These are phyloP conservation scores for Lottia gigantea DNA, from an alignment of 2,888 invertebrate species.

Conservation along the genomic window DNA sequence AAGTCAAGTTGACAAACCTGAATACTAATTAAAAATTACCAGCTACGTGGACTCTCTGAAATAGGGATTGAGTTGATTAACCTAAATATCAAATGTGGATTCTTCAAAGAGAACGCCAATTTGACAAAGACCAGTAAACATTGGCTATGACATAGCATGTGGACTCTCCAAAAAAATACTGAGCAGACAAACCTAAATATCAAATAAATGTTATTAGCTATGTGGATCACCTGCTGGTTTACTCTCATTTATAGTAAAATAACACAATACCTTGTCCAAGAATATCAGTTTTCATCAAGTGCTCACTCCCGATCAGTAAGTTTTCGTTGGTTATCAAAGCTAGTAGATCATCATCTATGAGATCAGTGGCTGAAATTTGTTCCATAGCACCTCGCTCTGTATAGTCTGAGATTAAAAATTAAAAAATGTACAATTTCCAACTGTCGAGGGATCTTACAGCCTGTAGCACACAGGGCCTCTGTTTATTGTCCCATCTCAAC, in stretches of 20 bases:
- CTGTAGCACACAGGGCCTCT: no score
- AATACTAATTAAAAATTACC: background rate
- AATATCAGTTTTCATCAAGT: constrained; percentile 62
- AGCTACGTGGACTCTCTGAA: no score
- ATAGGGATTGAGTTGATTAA: no score
- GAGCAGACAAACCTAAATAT: background rate
- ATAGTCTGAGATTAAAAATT: constrained; percentile 39
- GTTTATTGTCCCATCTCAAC: no score
- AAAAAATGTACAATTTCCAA: no score
- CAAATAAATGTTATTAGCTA: no score
- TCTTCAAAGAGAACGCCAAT: no score
- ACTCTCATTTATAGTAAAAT: background rate
- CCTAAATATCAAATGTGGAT: no score
- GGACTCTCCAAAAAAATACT: background rate
- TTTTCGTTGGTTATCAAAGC: constrained; percentile 59
- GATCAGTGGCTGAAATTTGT: constrained; percentile 25
- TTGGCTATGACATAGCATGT: no score
- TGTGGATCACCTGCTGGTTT: no score
- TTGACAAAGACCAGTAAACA: no score
- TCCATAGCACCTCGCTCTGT: constrained; percentile 36
- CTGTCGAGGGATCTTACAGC: no score
- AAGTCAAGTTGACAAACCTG: background rate
- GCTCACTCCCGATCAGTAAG: constrained; percentile 63
- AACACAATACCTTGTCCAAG: constrained; percentile 64
- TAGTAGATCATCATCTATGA: constrained; percentile 51